These are phyloP conservation scores for Caenorhabditis sp. DNA, from an alignment of 2,888 invertebrate species.

Conservation along the genomic window DNA sequence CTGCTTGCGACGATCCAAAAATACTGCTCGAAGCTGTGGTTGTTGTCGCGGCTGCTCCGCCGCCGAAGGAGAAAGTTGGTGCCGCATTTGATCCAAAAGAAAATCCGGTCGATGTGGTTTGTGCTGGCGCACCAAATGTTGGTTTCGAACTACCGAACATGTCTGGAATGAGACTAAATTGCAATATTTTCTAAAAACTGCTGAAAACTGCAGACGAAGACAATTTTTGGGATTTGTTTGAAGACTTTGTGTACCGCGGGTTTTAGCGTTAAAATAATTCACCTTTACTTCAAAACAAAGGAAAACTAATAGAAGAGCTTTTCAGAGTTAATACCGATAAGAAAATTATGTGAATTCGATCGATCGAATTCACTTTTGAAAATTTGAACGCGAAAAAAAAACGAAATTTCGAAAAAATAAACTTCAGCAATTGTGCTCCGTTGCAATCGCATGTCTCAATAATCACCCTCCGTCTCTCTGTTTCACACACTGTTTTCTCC, in stretches of 20 bases:
- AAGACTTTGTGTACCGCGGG: no score
- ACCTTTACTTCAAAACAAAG: no score
- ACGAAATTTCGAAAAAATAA: background rate
- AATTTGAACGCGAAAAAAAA: background rate
- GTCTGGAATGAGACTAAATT: background rate
- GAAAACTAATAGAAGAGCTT: no score
- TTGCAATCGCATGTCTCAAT: background rate
- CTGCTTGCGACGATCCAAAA: conserved; percentile 2
- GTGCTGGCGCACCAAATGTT: conserved; percentile 18
- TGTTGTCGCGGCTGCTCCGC: conserved; percentile 3
- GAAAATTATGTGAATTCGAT: no score
- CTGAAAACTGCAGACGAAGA: no score
- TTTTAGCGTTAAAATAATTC: no score
- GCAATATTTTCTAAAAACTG: no score
- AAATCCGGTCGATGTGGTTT: conserved; percentile 25
- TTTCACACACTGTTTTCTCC: background rate
- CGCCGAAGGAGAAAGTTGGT: background rate
- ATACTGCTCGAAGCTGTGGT: conserved; percentile 6
- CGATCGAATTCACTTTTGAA: no score
- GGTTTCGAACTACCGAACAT: conserved; percentile 32
- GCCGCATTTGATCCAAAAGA: conserved; percentile 16
- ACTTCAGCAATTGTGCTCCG: background rate
- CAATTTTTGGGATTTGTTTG: no score
- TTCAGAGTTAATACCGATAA: no score
- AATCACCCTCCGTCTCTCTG: no score